These are phyloP conservation scores for Empidonax traillii DNA, from an alignment of 2,113 vertebrate species.

Conservation along the genomic window DNA sequence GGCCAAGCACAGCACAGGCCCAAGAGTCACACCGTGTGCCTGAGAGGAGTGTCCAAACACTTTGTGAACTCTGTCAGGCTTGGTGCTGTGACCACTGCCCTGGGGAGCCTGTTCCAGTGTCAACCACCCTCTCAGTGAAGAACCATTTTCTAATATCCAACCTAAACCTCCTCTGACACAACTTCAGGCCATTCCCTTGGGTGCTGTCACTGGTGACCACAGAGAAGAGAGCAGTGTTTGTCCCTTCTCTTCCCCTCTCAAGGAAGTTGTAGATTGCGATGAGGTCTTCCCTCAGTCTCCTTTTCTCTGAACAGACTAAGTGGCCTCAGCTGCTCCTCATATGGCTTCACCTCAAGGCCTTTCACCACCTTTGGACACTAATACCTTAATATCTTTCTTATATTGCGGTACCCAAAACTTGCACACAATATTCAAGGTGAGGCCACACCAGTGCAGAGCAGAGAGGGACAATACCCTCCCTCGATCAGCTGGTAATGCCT, in stretches of 20 bases:
- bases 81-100: background rate
- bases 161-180: background rate
- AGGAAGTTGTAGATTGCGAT: background rate
- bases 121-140: background rate
- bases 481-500: background rate
- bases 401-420: background rate
- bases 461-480: background rate
- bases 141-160: background rate
- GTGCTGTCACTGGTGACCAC: background rate
- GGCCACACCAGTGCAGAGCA: background rate
- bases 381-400: background rate
- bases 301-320: background rate
- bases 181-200: background rate
- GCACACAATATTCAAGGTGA: background rate
- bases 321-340: background rate
- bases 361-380: background rate
- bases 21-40: background rate
- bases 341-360: background rate
- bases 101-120: background rate
- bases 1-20: background rate
- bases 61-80: background rate
- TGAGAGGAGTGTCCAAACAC: background rate
- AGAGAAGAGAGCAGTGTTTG: background rate
- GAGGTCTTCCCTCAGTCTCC: background rate
- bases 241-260: background rate